phyloP scores from a whole-genome alignment of 2,797 vertebrate species.

The Peromyscus aztecus region DNA sequence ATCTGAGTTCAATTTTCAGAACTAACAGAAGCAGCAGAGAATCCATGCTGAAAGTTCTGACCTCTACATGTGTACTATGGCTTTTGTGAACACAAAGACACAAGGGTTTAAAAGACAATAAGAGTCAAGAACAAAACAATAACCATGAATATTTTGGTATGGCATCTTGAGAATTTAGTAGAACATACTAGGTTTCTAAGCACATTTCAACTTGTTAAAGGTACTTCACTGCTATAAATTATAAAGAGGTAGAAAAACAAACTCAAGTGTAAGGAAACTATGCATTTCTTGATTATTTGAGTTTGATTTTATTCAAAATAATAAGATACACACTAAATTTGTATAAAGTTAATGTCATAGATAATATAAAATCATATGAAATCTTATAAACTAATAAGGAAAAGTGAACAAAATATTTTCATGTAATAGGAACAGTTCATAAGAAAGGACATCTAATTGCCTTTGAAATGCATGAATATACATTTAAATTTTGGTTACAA shows the following conservation, averaged over 20 bases:
- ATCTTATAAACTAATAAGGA: neutral
- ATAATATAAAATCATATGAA: neutral
- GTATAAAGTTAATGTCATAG: neutral
- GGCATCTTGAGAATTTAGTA: constrained; percentile 22
- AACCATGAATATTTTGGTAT: neutral
- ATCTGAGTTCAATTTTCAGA: neutral
- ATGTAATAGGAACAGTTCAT: neutral
- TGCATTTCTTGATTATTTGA: neutral
- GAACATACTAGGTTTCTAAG: neutral
- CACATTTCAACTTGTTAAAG: neutral
- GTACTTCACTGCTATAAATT: neutral
- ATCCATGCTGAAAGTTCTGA: neutral
- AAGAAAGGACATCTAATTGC: neutral
- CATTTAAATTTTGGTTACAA: constrained; percentile 17
- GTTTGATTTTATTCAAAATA: neutral
- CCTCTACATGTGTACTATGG: neutral
- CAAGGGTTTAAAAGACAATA: neutral
- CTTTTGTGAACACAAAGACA: neutral
- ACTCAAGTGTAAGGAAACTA: neutral
- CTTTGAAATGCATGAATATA: constrained; percentile 54
- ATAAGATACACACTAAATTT: constrained; percentile 36
- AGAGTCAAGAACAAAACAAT: neutral
- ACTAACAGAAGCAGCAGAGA: neutral
- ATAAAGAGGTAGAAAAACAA: neutral
- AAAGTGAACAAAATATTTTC: neutral